Base-by-base conservation (phyloP, 2,113 vertebrate species). In the Sisor rabdophorus region DNA sequence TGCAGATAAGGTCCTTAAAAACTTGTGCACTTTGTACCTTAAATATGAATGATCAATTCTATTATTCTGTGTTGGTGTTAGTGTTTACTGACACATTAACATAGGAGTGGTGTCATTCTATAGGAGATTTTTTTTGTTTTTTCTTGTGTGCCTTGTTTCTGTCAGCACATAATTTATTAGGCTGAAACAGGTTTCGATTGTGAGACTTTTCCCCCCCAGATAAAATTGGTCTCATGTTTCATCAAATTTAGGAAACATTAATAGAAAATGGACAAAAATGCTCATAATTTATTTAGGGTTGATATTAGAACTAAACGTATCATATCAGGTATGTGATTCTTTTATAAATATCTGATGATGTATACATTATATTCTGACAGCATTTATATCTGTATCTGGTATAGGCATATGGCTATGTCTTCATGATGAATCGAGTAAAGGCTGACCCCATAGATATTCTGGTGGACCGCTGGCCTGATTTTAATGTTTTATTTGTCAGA, bases 391-490 rank as follows among this genome's bases (percentile, higher is more conserved):
- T 16, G 28, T 61, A 15, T 78, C 47, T 67, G 2, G n/a, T n/a
- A n/a, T 24, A 91, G 89, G 86, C 82, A 16, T 88, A 86, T 52
- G 85, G 88, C 4, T 61, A 1, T 30, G 54, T 89, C 68, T 59
- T 85, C 6, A 0, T 83, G 12, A 80, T 67, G 26, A 89, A 6
- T 65, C 77, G 71, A 75, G 65, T 79, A 16, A 30, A 30, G 40
- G 61, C 81, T 52, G 82, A 87, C 19, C 81, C 83, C 0, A 9
- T 80, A 3, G 74, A 77, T 40, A 56, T 89, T 58, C 55, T 86
- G 3, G 90, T 84, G 83, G 88, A 89, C 78, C 84, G 13, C 2
- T 90, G 90, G 88, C 89, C 90, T 63, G 72, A 86, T 11, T 91
- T 89, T 76, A 84, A 28, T 0, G 76, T 86, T 4, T 22, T 90